Evolutionary conservation across 2,888 invertebrate species (phyloP).

Genomic region (Andrena fulva): DNA sequence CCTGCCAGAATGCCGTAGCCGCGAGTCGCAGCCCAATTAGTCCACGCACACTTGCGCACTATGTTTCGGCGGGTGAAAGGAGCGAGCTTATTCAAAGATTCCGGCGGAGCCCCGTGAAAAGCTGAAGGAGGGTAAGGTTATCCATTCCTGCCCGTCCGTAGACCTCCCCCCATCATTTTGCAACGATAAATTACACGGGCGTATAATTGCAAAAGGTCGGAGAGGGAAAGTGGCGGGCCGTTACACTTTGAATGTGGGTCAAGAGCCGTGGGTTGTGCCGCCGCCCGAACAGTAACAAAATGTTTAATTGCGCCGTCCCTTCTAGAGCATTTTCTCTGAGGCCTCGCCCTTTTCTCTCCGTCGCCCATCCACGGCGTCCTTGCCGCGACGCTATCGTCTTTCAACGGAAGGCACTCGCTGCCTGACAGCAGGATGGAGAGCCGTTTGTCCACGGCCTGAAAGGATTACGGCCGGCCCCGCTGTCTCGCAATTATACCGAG

Average conservation of each 20-base stretch:
- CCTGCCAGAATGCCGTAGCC: not conserved
- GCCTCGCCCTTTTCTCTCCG: not conserved
- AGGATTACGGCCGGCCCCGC: constrained; percentile 30
- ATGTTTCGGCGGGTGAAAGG: constrained; percentile 30
- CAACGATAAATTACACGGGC: constrained; percentile 64
- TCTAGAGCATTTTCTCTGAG: constrained; percentile 32
- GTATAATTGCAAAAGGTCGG: constrained; percentile 64
- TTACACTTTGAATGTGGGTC: constrained; percentile 61
- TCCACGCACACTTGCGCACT: constrained; percentile 13
- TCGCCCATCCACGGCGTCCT: constrained; percentile 7
- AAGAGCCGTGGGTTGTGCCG: constrained; percentile 51
- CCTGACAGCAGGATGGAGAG: constrained; percentile 16
- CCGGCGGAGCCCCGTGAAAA: constrained; percentile 34
- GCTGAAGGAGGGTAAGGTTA: constrained; percentile 30
- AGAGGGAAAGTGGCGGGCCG: constrained; percentile 63
- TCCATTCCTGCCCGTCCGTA: constrained; percentile 22
- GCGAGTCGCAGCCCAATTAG: constrained; percentile 40
- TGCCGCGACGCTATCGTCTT: constrained; percentile 30
- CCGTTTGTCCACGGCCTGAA: constrained; percentile 35
- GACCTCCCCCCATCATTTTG: constrained; percentile 37
- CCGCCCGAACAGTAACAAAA: constrained; percentile 52
- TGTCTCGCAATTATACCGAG: constrained; percentile 60
- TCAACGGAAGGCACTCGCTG: constrained; percentile 4
- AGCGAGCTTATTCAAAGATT: constrained; percentile 27
- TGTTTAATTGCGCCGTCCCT: constrained; percentile 68